Percentiles rank a stretch among this genome's conserved stretches.
Conservation (phyloP, 2,888 invertebrate species). For the Anthophora plumipes region DNA sequence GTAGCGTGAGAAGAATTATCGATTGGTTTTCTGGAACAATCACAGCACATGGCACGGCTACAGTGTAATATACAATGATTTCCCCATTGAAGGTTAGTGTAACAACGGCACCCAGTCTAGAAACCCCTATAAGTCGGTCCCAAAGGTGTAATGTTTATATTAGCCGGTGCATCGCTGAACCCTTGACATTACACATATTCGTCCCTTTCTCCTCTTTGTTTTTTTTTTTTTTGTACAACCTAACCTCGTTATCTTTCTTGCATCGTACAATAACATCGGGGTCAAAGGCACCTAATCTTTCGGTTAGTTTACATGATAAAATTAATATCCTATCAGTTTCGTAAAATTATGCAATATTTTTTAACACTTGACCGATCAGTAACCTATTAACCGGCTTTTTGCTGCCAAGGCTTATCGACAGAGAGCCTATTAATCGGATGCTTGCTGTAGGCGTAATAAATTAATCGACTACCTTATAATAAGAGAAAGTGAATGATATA, state of each 20-base stretch:
- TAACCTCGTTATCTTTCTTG: conserved; percentile 78
- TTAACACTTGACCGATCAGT: no score
- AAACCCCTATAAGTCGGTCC: conserved; percentile 73
- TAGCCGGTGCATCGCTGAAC: conserved; percentile 76
- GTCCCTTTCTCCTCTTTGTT: not conserved
- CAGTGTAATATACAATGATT: conserved; percentile 75
- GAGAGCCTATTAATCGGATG: no score
- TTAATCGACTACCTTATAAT: no score
- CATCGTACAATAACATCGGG: conserved; percentile 79
- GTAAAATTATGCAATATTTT: no score
- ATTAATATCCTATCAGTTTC: not conserved
- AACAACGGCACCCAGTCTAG: conserved; percentile 56
- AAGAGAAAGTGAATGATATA: no score
- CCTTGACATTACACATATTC: conserved; percentile 24
- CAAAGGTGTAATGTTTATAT: conserved; percentile 82
- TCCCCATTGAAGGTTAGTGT: conserved; percentile 70
- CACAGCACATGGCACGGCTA: conserved; percentile 74
- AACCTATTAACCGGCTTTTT: no score
- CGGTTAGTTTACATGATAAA: not conserved
- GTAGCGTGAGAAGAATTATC: conserved; percentile 15
- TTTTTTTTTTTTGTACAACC: conserved; percentile 58
- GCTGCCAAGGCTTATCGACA: no score
- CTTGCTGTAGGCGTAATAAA: no score
- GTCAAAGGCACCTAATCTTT: conserved; percentile 76
- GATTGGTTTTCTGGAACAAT: conserved; percentile 41